A percentile compares a stretch with the other conserved stretches of the same genome.
Evolutionary conservation across 2,797 vertebrate species (phyloP).

Genomic region (Meriones psammophilus): DNA sequence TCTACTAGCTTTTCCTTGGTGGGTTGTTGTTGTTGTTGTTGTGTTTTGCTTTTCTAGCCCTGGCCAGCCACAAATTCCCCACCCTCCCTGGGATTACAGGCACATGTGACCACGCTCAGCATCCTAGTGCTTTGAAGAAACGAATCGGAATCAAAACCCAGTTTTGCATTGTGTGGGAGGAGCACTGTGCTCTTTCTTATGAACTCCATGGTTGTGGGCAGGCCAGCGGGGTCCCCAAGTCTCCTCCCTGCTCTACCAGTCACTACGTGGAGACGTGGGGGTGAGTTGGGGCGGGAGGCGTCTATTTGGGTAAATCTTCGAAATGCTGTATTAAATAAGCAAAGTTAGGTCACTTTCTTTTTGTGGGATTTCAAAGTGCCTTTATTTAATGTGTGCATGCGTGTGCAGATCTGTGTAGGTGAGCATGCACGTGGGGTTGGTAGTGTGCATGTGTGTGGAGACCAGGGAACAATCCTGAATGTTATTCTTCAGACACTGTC

Average conservation of each 20-base stretch:
- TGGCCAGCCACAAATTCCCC: no score
- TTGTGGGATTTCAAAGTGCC: slow-evolving; percentile 40
- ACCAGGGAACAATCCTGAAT: neutral
- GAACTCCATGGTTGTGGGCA: neutral
- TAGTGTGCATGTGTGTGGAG: neutral
- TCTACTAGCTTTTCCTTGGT: neutral
- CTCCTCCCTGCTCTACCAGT: neutral
- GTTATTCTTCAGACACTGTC: neutral
- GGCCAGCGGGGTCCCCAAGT: neutral
- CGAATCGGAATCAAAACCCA: neutral
- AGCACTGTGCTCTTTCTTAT: neutral
- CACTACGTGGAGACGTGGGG: neutral
- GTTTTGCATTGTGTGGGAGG: neutral
- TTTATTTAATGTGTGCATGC: neutral
- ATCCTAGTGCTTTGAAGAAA: neutral
- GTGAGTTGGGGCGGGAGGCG: no score
- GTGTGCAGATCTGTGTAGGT: no score
- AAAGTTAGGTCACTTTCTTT: slow-evolving; percentile 45
- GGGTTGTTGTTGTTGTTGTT: neutral
- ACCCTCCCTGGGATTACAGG: neutral
- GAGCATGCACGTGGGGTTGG: neutral
- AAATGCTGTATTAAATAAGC: slow-evolving; percentile 50
- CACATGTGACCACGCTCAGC: no score
- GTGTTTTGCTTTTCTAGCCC: neutral
- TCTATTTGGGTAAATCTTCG: neutral